Evolutionary conservation across 2,888 invertebrate genomes (phyloP).

Genomic region (Rhaphigaster nebulosa): DNA sequence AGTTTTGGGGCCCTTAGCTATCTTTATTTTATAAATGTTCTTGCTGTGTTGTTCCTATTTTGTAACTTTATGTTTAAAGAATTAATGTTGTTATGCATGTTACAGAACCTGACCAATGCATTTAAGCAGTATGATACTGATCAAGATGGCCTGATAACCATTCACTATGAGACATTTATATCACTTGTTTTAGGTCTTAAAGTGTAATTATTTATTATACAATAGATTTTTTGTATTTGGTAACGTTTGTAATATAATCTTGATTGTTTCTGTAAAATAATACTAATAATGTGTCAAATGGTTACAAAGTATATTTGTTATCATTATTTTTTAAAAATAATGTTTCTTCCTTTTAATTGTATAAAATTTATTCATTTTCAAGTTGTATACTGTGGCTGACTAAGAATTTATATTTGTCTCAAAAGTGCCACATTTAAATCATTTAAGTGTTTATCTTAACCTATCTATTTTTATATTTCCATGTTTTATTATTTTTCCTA

Average conservation of each 20-base stretch:
- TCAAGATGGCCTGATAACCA: conserved; percentile 94
- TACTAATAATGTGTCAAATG: background rate
- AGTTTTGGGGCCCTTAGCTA: background rate
- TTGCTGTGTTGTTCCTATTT: background rate
- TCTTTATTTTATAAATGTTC: background rate
- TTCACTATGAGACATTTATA: conserved; percentile 95
- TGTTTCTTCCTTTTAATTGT: background rate
- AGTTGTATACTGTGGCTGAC: background rate
- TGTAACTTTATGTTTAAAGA: background rate
- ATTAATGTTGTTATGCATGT: conserved; percentile 66
- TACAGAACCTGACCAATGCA: conserved; percentile 89
- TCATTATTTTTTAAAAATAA: background rate
- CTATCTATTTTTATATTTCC: background rate
- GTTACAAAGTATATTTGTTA: background rate
- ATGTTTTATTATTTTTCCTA: background rate
- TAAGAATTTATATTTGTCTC: background rate
- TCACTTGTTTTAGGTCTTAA: conserved; percentile 79
- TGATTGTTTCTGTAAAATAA: background rate
- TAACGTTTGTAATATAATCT: background rate
- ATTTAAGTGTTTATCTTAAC: background rate
- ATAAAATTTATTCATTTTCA: background rate
- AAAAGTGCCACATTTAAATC: background rate
- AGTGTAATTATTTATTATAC: conserved; percentile 15
- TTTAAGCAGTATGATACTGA: conserved; percentile 92
- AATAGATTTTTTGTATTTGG: background rate